A percentile compares a stretch with the other conserved stretches of the same genome.
These are phyloP conservation scores for Fragum fragum DNA, from an alignment of 2,888 invertebrate species.

Conservation along the genomic window DNA sequence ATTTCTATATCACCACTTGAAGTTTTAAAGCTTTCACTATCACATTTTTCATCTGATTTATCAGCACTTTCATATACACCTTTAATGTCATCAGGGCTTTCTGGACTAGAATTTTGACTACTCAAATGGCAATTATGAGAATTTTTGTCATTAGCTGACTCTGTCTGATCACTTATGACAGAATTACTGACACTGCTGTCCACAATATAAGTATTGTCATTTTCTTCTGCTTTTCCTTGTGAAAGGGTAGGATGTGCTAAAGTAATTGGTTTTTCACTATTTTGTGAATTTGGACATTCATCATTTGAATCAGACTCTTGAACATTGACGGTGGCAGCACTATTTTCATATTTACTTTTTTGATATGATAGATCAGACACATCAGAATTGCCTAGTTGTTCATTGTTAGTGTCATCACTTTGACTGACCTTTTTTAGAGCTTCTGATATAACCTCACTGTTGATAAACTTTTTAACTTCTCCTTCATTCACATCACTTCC, in stretches of 20 bases:
- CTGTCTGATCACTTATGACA: background rate
- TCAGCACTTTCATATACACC: background rate
- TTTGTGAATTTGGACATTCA: background rate
- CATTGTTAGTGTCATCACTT: background rate
- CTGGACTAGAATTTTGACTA: slow-evolving; percentile 22
- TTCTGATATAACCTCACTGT: slow-evolving; percentile 9
- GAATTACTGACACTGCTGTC: background rate
- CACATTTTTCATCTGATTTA: background rate
- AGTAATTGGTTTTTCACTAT: background rate
- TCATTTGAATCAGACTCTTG: background rate
- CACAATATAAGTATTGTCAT: background rate
- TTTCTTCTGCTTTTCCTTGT: background rate
- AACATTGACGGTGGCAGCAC: background rate
- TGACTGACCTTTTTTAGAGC: slow-evolving; percentile 2
- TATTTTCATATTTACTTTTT: background rate
- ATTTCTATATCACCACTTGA: background rate
- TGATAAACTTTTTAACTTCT: background rate
- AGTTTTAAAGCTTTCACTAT: background rate
- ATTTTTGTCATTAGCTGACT: background rate
- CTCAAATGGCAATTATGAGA: background rate
- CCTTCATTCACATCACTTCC: background rate
- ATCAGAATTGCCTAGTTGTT: background rate
- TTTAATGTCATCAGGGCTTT: background rate
- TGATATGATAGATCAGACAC: background rate
- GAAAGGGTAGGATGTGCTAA: background rate